phyloP scores from a whole-genome alignment of 2,797 vertebrate species.

The Ispidina lecontei region DNA sequence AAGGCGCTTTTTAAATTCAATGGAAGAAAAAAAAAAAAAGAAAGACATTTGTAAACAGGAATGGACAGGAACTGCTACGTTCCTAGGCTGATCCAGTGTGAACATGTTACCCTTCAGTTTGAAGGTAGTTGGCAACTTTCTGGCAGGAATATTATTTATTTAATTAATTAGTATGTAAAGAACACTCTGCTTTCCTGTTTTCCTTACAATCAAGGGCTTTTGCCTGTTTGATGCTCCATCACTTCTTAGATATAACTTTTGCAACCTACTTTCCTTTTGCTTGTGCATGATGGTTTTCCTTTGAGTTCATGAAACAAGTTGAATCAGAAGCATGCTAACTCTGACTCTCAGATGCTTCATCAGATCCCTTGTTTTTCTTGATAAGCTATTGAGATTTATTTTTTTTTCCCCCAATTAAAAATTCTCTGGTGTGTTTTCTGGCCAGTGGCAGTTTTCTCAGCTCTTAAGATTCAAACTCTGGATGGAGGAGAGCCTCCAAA shows the following conservation, averaged over 20 bases:
- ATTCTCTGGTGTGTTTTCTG: slow-evolving; percentile 1
- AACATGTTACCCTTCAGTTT: slow-evolving; percentile 34
- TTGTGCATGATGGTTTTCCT: background rate
- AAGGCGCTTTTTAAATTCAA: background rate
- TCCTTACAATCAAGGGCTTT: background rate
- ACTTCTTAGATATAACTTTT: background rate
- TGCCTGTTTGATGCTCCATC: background rate
- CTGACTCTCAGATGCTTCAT: background rate
- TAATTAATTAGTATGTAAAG: slow-evolving; percentile 47
- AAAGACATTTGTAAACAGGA: slow-evolving; percentile 31
- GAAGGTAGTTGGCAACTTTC: slow-evolving; percentile 42
- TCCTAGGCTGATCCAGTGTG: slow-evolving; percentile 45
- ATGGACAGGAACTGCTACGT: slow-evolving; percentile 44
- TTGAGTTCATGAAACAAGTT: background rate
- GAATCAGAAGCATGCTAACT: background rate
- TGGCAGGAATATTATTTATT: slow-evolving; percentile 55
- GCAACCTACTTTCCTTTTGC: background rate
- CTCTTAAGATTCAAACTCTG: background rate
- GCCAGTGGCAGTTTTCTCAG: background rate
- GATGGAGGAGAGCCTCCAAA: background rate
- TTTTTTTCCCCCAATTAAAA: background rate
- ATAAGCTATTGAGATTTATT: background rate
- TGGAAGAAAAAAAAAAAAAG: background rate
- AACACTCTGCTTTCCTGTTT: background rate
- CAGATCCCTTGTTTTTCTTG: background rate